Base-by-base conservation (phyloP, 1,140 invertebrate genomes). In the Centruroides sculpturatus region DNA sequence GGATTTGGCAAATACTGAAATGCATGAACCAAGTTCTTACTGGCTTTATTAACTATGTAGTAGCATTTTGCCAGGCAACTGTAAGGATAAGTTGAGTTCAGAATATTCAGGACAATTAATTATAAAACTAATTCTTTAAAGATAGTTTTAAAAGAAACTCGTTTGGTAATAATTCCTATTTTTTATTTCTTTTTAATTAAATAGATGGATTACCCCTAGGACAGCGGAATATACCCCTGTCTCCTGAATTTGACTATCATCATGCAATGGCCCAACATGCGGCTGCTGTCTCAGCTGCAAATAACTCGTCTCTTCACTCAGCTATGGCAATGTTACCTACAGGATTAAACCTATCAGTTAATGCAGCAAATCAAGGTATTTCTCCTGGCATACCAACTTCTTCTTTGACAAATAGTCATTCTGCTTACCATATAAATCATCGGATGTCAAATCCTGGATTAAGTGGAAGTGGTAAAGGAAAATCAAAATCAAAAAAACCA, bases 261-360 rank as follows among this genome's bases (percentile, higher is more conserved):
- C 66, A 67, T n/a, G 66, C 64, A 13, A 66, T 68, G 62, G 66
- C 66, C 6, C 66, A 68, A 46, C 66, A 68, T 57, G 61, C 57
- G 3, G 63, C 62, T 4, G 60, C 63, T 10, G 57, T 63, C 36
- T 60, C 57, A 36, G 62, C 62, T n/a, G 56, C 64, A 11, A 65
- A 65, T 56, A 66, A 48, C 35, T 65, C 64, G 11, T 62, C 62
- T 34, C 13, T 68, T 12, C 67, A 68, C 51, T 66, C 67, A 23
- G 59, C 66, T 1, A 67, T 68, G 62, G 54, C 54, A 51, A 35
- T 57, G 13, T 35, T 64, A 35, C 62, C 67, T n/a, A 57, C 67
- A 47, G 67, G 66, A 10, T 55, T 68, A 3, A 68, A 68, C 54
- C 55, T 68, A 8, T 61, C 66, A 13, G 66, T 68, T 51, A 67